These are phyloP conservation scores for Gallinago undulata DNA, from an alignment of 2,113 vertebrate genomes.

Conservation along the genomic window DNA sequence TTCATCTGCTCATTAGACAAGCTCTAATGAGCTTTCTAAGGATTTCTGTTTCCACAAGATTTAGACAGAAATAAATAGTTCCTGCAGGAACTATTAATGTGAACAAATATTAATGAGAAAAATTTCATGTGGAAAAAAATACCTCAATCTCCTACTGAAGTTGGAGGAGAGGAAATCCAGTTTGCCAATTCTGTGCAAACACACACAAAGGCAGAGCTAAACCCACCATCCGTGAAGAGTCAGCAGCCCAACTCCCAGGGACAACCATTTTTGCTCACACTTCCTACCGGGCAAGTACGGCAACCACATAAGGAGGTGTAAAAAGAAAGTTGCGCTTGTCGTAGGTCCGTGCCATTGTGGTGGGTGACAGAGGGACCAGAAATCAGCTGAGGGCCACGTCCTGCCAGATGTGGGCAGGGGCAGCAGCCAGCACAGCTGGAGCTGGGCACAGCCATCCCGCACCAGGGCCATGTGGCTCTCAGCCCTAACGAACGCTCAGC, in stretches of 20 bases:
- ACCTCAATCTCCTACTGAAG: neutral
- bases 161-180: neutral
- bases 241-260: neutral
- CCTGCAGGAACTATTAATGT: neutral
- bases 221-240: neutral
- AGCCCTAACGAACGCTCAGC: neutral
- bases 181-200: neutral
- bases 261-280: fast-evolving
- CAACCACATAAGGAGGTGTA: neutral
- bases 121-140: neutral
- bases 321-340: neutral
- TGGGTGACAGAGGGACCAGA: neutral
- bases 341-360: fast-evolving
- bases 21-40: neutral
- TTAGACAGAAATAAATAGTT: neutral
- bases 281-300: neutral
- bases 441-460: neutral
- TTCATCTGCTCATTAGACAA: neutral
- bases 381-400: neutral
- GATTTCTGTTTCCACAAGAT: neutral
- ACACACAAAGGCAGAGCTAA: neutral
- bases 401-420: neutral
- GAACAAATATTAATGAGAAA: neutral
- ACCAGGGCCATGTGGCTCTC: neutral
- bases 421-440: neutral